Conservation (phyloP, 2,797 vertebrate species). For the Simalia tracyae region DNA sequence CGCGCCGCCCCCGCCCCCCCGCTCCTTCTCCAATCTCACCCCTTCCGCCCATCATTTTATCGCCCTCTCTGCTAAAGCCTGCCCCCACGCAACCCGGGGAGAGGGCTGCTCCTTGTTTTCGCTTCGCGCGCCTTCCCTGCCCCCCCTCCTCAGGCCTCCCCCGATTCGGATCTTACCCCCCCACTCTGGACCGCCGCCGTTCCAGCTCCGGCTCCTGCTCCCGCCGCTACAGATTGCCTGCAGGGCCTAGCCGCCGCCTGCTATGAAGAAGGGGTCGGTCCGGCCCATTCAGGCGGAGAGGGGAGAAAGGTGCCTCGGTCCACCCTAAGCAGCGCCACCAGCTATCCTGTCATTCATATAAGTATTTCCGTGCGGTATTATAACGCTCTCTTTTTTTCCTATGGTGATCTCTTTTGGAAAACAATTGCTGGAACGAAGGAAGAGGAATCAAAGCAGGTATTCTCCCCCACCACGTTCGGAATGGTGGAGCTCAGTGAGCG, state of each 20-base stretch:
- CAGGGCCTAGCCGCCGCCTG: conserved; percentile 47
- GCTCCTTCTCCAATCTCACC: neutral
- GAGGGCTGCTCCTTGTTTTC: neutral
- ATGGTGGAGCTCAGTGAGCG: conserved; percentile 26
- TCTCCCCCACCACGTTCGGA: neutral
- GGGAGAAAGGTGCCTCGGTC: neutral
- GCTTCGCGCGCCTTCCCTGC: conserved; percentile 50
- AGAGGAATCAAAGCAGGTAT: neutral
- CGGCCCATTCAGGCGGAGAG: neutral
- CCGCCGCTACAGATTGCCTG: conserved; percentile 62
- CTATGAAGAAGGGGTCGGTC: conserved; percentile 24
- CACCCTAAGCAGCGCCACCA: neutral
- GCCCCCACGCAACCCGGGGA: neutral
- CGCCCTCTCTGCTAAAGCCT: neutral
- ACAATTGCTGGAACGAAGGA: too few relatives aligned
- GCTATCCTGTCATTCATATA: too few relatives aligned
- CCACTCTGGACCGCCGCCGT: conserved; percentile 77
- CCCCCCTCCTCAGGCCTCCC: conserved; percentile 43
- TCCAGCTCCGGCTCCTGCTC: conserved; percentile 78
- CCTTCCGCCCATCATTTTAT: neutral
- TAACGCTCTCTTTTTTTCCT: fast-evolving
- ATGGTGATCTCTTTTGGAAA: neutral
- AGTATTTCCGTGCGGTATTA: fast-evolving
- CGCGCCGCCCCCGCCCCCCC: neutral
- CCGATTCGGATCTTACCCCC: conserved; percentile 51